These are phyloP conservation scores for Brachynemurus nebulosus DNA, from an alignment of 2,888 invertebrate species.

Conservation along the genomic window DNA sequence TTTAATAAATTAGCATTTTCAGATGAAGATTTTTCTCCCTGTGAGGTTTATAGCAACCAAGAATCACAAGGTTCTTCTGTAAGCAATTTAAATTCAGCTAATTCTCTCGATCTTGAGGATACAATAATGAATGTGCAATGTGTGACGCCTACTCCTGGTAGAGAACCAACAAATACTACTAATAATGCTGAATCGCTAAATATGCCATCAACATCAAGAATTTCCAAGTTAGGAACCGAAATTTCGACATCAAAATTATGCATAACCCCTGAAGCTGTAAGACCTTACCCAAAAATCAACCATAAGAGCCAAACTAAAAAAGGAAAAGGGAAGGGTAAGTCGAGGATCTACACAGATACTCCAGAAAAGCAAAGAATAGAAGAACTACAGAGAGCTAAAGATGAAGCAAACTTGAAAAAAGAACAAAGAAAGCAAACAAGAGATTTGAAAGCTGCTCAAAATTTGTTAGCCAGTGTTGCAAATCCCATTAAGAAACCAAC, in stretches of 20 bases:
- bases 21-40: slow-evolving; percentile 16
- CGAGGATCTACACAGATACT: slow-evolving; percentile 15
- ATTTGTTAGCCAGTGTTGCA: background rate
- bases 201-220: background rate
- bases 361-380: slow-evolving; percentile 14
- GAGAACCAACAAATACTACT: too few species aligned
- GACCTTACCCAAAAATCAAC: slow-evolving; percentile 12
- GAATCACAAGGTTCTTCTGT: background rate
- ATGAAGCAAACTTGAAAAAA: slow-evolving; percentile 15
- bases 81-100: background rate
- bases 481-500: background rate
- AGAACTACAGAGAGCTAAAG: slow-evolving; percentile 11
- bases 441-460: background rate
- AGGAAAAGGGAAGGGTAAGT: slow-evolving; percentile 5
- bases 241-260: background rate
- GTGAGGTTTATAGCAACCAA: slow-evolving; percentile 10
- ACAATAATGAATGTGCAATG: background rate
- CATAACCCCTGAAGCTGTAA: slow-evolving; percentile 10
- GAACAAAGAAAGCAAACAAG: background rate
- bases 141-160: background rate
- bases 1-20: too few species aligned
- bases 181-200: background rate
- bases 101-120: background rate
- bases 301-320: background rate
- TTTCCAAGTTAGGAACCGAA: background rate